Evolutionary conservation across 2,888 invertebrate genomes (phyloP).

Genomic region (Aphidoletes aphidimyza): DNA sequence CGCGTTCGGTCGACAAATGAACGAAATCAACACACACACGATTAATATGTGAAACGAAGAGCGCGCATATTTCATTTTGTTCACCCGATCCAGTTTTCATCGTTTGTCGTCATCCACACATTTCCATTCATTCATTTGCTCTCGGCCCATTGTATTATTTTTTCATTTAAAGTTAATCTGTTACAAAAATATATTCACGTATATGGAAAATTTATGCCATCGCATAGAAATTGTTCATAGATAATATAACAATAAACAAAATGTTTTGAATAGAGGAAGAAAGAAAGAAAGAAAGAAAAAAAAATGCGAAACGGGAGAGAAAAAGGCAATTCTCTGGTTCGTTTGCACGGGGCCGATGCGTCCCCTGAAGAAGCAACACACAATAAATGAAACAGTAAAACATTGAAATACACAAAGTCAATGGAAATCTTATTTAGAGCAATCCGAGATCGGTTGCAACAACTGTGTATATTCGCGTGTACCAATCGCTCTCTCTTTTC

Average conservation of each 20-base stretch:
- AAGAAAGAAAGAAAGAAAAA: not conserved
- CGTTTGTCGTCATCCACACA: not conserved
- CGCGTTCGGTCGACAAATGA: not conserved
- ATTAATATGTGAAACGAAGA: not conserved
- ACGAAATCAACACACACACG: not conserved
- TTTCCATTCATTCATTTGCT: conserved; percentile 25
- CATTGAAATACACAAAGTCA: conserved; percentile 53
- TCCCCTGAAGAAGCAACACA: conserved; percentile 40
- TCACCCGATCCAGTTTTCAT: not conserved
- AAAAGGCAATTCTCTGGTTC: too few species aligned
- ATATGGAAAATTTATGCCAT: conserved; percentile 19
- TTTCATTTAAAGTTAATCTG: conserved; percentile 35
- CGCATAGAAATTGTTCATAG: not conserved
- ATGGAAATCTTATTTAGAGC: conserved; percentile 37
- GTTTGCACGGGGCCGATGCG: too few species aligned
- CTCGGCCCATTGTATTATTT: conserved; percentile 35
- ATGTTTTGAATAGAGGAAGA: conserved; percentile 18
- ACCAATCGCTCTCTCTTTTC: not conserved
- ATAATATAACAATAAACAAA: conserved; percentile 28
- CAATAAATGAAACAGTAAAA: too few species aligned
- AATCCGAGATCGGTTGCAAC: not conserved
- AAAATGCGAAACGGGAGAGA: not conserved
- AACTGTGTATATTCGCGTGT: not conserved
- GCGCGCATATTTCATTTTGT: not conserved
- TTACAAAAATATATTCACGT: conserved; percentile 2